Evolutionary conservation across 30 jellyfish, hydroid and myxozoan genomes (phyloP).

Genomic region (Hydractinia symbiolongicarpus): DNA sequence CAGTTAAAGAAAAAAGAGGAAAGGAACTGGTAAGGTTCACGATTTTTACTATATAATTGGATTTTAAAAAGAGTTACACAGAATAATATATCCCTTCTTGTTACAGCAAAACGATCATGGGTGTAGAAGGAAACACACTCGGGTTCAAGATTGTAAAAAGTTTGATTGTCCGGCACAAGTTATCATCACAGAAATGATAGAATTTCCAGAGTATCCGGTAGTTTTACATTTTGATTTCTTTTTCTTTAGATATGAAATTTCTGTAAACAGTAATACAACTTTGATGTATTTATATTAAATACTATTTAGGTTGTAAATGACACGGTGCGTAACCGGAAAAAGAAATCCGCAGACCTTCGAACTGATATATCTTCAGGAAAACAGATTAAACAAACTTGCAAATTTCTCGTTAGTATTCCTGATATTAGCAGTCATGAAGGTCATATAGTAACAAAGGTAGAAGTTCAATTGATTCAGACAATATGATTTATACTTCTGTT

Average conservation of each 20-base stretch:
- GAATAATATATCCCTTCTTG: background rate
- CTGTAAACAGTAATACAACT: too few species aligned
- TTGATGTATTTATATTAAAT: too few species aligned
- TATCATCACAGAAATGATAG: constrained; percentile 23
- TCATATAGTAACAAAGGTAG: constrained; percentile 1
- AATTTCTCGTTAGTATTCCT: background rate
- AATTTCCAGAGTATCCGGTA: constrained; percentile 40
- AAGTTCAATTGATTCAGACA: too few species aligned
- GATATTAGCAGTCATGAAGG: background rate
- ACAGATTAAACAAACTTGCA: background rate
- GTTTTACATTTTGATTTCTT: too few species aligned
- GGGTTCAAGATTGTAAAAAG: constrained; percentile 6
- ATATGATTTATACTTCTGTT: background rate
- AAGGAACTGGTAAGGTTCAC: background rate
- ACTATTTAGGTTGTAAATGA: too few species aligned
- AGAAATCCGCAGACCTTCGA: background rate
- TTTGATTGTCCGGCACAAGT: constrained; percentile 36
- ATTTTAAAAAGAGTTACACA: too few species aligned
- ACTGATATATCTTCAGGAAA: background rate
- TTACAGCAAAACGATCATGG: background rate
- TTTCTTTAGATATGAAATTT: too few species aligned
- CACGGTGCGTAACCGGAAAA: too few species aligned
- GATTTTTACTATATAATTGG: background rate
- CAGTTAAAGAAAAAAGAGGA: background rate
- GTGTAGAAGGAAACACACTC: too few species aligned